Conservation (phyloP, 2,113 vertebrate genomes). For the Anhinga rufa region DNA sequence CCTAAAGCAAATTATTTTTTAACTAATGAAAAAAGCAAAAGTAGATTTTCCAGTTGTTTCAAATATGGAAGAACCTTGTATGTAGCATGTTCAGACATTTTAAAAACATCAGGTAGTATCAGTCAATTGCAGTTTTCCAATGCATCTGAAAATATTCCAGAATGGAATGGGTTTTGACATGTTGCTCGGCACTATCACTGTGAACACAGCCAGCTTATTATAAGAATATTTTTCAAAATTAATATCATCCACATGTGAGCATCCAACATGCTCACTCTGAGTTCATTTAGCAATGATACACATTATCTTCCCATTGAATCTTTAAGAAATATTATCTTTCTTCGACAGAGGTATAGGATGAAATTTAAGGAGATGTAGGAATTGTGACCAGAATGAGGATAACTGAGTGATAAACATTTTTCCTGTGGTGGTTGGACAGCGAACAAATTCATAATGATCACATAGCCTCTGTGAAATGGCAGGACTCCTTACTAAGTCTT, state of each 20-base stretch:
- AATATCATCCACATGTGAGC: not conserved
- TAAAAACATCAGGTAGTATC: not conserved
- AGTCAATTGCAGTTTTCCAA: not conserved
- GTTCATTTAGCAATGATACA: not conserved
- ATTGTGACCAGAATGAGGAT: not conserved
- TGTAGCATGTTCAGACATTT: not conserved
- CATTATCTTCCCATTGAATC: not conserved
- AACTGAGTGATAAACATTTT: not conserved
- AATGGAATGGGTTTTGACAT: not conserved
- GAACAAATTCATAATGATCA: not conserved
- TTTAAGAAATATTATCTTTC: not conserved
- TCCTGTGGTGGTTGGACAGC: not conserved
- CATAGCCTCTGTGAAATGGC: not conserved
- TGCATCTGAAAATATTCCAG: not conserved
- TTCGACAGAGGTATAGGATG: not conserved
- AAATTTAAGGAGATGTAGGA: not conserved
- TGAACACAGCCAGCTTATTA: not conserved
- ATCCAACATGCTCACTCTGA: not conserved
- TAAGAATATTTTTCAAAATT: not conserved
- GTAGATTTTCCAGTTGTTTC: not conserved
- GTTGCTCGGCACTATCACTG: not conserved
- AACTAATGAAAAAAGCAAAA: not conserved
- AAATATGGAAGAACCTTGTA: not conserved
- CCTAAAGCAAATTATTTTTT: not conserved
- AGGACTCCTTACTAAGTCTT: not conserved